Evolutionary conservation across 2,888 invertebrate genomes (phyloP).

Genomic region (Polylopha cassiicola): DNA sequence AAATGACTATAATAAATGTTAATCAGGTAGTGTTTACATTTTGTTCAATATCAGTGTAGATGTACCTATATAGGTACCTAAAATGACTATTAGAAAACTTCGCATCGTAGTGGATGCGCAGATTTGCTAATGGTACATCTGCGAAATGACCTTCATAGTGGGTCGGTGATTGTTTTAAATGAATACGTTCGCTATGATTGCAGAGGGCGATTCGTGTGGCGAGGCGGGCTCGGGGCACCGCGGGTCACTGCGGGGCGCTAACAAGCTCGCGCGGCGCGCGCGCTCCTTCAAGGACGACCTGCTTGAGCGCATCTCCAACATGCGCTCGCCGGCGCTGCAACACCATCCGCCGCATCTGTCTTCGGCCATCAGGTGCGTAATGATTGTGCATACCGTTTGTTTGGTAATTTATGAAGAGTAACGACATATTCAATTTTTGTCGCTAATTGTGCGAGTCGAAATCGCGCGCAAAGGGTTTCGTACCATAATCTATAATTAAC

Average conservation of each 20-base stretch:
- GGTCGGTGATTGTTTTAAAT: slow-evolving; percentile 9
- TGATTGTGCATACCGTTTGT: no score
- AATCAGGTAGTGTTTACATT: no score
- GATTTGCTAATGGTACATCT: slow-evolving; percentile 2
- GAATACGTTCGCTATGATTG: slow-evolving; percentile 30
- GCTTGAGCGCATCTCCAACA: slow-evolving; percentile 92
- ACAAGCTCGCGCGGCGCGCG: slow-evolving; percentile 89
- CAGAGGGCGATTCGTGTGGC: slow-evolving; percentile 68
- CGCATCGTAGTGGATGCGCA: not conserved
- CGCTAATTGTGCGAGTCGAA: no score
- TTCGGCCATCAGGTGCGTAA: slow-evolving; percentile 58
- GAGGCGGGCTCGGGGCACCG: slow-evolving; percentile 83
- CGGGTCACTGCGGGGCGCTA: slow-evolving; percentile 86
- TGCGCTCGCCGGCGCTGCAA: slow-evolving; percentile 86
- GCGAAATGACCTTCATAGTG: slow-evolving; percentile 9
- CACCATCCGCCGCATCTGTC: slow-evolving; percentile 70
- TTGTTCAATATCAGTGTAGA: no score
- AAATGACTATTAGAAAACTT: no score
- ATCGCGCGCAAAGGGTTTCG: no score
- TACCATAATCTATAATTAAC: no score
- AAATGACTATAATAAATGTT: no score
- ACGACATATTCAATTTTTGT: no score
- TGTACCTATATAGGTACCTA: no score
- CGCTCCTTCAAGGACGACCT: slow-evolving; percentile 96
- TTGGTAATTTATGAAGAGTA: no score